Base-by-base conservation (phyloP, 2,113 vertebrate species). In the Chloropsis cyanopogon region DNA sequence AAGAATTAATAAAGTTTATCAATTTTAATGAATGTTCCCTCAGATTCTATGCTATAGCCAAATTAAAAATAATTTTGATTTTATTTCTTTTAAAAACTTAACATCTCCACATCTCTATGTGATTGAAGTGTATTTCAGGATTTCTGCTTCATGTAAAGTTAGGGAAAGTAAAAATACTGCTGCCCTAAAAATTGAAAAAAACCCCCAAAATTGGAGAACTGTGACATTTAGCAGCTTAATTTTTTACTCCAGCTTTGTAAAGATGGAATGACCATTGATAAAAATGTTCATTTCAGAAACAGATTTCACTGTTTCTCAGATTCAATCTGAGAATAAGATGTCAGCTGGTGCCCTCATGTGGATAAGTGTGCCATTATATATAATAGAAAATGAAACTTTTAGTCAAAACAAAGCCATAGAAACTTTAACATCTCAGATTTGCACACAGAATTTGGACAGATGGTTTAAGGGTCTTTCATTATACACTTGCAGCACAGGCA, bases 341-440 rank as follows among this genome's bases (percentile, higher is more conserved):
- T 96, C 75, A 95, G 46, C 82, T 98, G 91, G 94, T 86, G 97
- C 97, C 98, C 97, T 97, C 98, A 96, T 97, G 97, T 98, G 98
- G 97, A 96, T 93, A 76, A 82, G 28, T 88, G 61, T 82, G 80
- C 83, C 50, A 14, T 90, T 91, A 57, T 53, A 44, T 52, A 10
- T 24, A 87, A 49, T 2, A 91, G 78, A 92, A 65, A 72, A 96
- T 19, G 33, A 86, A 92, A 52, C 14, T 59, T 90, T 35, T 22
- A 71, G 11, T 42, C 15, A 57, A 70, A 72, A 81, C 6, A 47
- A 63, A 68, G 26, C 12, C 41, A 47, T 7, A 72, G 42, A 56
- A 75, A 44, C 6, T 41, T 81, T 15, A 57, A 44, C 4, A 7
- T 37, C 63, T 90, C 73, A 52, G 37, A 60, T 65, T 72, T 73